A percentile compares a stretch with the other conserved stretches of the same genome.
phyloP scores from a whole-genome alignment of 2,113 vertebrate species.

The Brienomyrus brachyistius region DNA sequence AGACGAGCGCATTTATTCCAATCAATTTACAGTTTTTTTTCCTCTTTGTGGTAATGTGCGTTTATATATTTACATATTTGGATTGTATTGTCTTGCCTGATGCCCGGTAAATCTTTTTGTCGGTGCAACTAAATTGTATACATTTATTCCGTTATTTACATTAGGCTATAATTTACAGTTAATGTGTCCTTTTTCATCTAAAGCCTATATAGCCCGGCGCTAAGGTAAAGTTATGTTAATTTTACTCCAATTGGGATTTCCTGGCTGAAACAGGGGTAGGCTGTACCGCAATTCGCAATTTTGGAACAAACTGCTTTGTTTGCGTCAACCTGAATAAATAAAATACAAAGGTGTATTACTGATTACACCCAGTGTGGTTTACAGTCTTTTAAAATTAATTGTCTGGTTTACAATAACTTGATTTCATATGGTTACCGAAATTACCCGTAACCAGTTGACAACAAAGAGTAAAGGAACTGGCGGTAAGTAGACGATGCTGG shows the following conservation, averaged over 20 bases:
- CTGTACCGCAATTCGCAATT: background rate
- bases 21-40: background rate
- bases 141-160: background rate
- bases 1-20: background rate
- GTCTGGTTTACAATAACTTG: background rate
- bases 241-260: background rate
- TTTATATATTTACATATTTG: background rate
- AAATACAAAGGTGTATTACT: background rate
- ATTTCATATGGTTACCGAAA: background rate
- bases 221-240: background rate
- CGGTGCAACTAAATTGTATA: background rate
- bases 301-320: background rate
- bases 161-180: background rate
- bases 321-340: background rate
- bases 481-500: conserved; percentile 7
- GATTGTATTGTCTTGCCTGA: background rate
- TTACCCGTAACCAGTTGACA: background rate
- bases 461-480: background rate
- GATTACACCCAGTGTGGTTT: background rate
- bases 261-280: background rate
- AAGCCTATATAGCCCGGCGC: background rate
- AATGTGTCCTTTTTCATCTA: background rate
- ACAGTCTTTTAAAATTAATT: background rate
- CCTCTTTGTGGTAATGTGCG: background rate
- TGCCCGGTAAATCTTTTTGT: background rate